These are phyloP conservation scores for Cherax destructor DNA, from an alignment of 1,140 invertebrate genomes.

Conservation along the genomic window DNA sequence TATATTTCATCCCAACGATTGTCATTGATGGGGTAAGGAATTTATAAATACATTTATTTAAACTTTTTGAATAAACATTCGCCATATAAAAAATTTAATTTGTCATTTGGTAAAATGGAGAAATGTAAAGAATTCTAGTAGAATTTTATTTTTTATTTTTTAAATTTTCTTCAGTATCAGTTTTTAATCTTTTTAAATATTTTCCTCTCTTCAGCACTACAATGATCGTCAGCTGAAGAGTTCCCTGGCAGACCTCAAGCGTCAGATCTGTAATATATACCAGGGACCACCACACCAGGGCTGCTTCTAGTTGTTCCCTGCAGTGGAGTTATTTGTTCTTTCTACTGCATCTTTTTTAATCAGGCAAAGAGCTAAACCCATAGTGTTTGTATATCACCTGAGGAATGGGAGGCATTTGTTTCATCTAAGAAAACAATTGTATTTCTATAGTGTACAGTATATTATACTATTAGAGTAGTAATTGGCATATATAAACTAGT, in stretches of 20 bases:
- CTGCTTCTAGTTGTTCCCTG: too few relatives aligned
- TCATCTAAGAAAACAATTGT: too few relatives aligned
- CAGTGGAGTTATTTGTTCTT: too few relatives aligned
- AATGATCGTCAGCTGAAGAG: background rate
- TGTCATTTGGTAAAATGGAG: too few relatives aligned
- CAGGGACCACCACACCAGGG: background rate
- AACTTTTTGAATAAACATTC: background rate
- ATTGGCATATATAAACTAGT: too few relatives aligned
- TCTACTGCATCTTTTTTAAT: too few relatives aligned
- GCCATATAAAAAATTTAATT: background rate
- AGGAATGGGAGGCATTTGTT: too few relatives aligned
- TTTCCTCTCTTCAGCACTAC: background rate
- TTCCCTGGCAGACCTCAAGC: background rate
- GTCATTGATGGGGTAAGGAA: slow-evolving; percentile 57
- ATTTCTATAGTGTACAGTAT: too few relatives aligned
- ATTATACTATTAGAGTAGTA: too few relatives aligned
- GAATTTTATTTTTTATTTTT: background rate
- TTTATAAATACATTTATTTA: background rate
- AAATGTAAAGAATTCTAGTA: background rate
- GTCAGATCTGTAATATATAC: background rate
- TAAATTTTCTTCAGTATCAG: background rate
- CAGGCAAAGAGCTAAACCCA: too few relatives aligned
- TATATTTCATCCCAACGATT: slow-evolving; percentile 65
- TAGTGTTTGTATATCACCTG: too few relatives aligned
- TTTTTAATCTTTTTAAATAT: background rate